Evolutionary conservation across 2,888 invertebrate species (phyloP).

Genomic region (Diabrotica balteata): DNA sequence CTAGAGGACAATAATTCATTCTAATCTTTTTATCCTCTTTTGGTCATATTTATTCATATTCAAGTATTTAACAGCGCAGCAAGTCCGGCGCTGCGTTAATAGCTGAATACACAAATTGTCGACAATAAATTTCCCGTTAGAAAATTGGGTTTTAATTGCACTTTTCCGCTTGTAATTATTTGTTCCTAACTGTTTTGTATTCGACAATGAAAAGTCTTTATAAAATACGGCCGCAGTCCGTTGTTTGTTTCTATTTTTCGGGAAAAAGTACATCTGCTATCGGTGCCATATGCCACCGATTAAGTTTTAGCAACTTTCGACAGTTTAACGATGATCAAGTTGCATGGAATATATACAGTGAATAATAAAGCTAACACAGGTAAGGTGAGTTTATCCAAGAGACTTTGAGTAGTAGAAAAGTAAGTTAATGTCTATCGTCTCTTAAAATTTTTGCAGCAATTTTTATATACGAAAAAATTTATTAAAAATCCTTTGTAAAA

Average conservation of each 20-base stretch:
- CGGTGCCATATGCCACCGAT: not conserved
- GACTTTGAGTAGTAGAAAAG: no score
- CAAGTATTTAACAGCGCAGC: conserved; percentile 23
- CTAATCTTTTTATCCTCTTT: no score
- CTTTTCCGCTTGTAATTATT: conserved; percentile 32
- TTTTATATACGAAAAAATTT: no score
- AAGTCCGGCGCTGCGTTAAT: conserved; percentile 8
- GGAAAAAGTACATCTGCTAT: conserved; percentile 1
- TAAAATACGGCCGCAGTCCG: conserved; percentile 12
- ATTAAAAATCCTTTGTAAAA: no score
- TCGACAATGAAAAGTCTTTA: conserved; percentile 28
- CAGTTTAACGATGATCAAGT: no score
- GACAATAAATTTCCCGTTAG: conserved; percentile 34
- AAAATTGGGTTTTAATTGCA: conserved; percentile 39
- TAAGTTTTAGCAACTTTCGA: no score
- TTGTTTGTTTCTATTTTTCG: not conserved
- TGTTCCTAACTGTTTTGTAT: conserved; percentile 25
- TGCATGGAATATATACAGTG: no score
- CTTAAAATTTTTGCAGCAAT: no score
- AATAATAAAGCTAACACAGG: no score
- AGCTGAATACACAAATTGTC: conserved; percentile 37
- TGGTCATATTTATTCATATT: conserved; percentile 19
- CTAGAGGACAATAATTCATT: no score
- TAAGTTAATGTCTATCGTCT: no score
- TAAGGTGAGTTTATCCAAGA: no score